Percentiles rank a stretch among this genome's conserved stretches.
These are phyloP conservation scores for Bryconaethiops microstoma DNA, from an alignment of 2,797 vertebrate genomes.

Conservation along the genomic window DNA sequence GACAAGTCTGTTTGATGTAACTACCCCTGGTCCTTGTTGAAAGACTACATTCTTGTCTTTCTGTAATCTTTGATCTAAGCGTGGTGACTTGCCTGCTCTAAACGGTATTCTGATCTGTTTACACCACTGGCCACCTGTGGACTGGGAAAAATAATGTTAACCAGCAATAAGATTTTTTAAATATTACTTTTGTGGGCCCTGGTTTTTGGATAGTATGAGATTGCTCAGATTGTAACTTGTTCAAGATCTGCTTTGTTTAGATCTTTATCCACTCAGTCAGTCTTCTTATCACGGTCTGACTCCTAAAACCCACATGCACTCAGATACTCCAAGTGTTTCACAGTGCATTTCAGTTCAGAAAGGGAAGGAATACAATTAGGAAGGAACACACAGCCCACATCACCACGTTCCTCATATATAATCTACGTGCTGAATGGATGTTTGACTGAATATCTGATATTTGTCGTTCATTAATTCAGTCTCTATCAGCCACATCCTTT, in stretches of 20 bases:
- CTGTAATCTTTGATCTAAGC: too few species aligned
- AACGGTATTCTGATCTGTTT: too few species aligned
- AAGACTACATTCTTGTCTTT: too few species aligned
- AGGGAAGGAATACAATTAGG: not conserved
- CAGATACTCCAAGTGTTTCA: slow-evolving; percentile 41
- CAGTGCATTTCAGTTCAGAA: slow-evolving; percentile 38
- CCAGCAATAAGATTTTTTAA: too few species aligned
- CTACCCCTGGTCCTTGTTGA: too few species aligned
- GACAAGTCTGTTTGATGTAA: not conserved
- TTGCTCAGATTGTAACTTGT: slow-evolving; percentile 30
- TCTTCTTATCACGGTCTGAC: slow-evolving; percentile 47
- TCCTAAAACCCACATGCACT: slow-evolving; percentile 38
- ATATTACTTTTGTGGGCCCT: not conserved
- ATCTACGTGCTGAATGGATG: slow-evolving; percentile 23
- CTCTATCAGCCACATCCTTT: not conserved
- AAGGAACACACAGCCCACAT: slow-evolving; percentile 19
- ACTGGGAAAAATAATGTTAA: too few species aligned
- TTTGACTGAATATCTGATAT: slow-evolving; percentile 12
- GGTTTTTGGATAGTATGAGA: slow-evolving; percentile 8
- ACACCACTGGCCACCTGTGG: too few species aligned
- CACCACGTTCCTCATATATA: slow-evolving; percentile 22
- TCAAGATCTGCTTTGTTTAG: slow-evolving; percentile 30
- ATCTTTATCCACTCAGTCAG: slow-evolving; percentile 39
- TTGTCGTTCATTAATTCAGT: slow-evolving; percentile 9
- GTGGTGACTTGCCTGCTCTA: too few species aligned